Evolutionary conservation across 2,888 invertebrate species (phyloP), one percentile per base, ranked within the genome.

Genomic region (Xylophagus ater): DNA sequence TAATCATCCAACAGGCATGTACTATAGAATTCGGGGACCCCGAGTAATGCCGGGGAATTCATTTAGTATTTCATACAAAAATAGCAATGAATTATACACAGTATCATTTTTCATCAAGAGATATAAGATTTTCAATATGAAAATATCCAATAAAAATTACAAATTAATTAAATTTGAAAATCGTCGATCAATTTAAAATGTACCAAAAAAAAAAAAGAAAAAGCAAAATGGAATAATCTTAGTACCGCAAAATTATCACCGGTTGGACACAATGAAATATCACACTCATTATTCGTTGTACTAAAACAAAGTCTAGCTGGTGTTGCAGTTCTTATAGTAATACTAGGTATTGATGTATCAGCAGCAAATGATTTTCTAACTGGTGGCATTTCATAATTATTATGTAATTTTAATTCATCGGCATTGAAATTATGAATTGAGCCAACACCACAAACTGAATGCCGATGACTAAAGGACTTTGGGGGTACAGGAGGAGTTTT

Each of bases 201-300:
- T n/a, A 26, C 3, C 7, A 13, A 4, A 12, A 26, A 26, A 26
- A 26, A 2, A 24, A 24, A 26, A 14, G 7, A 26, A 26, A 26
- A 26, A 26, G 3, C 6, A 12, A 3, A 20, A 20, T 19, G 4
- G 10, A 30, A 14, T 33, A 25, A 20, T 24, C 69, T 70, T 70
- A 70, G 68, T 72, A 73, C 73, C 73, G 71, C 70, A 61, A 68
- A 67, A 47, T 47, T 47, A 47, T 51, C 51, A 45, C 41, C 48
- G 46, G 42, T 46, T 42, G 45, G 48, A 38, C 51, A 49, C 46
- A 53, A 42, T 44, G 50, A 48, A 51, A 49, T 49, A 49, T 48
- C 45, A 49, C 47, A 47, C 47, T 47, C 49, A 40, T 65, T 66
- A 21, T 65, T 65, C 38, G 51, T 51, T 24, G 68, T 31, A 67